Conservation (phyloP, 2,113 vertebrate genomes). For the Poecile atricapillus region DNA sequence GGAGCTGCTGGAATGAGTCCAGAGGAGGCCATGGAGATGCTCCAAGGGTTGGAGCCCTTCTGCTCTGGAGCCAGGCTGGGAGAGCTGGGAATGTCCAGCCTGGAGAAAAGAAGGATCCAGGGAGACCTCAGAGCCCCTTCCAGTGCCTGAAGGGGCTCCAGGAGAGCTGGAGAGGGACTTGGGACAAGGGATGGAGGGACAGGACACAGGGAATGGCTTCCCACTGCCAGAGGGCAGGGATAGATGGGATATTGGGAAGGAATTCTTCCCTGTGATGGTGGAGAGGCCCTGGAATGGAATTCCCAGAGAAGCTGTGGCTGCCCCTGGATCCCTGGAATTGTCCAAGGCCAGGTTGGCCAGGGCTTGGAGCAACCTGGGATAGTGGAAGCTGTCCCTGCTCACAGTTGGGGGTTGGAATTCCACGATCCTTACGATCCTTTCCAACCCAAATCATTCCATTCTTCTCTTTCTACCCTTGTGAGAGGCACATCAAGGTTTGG, state of each 20-base stretch:
- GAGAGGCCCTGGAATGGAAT: rapidly evolving
- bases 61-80: neutral
- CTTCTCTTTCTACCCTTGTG: rapidly evolving
- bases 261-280: rapidly evolving
- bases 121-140: rapidly evolving
- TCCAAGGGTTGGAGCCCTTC: neutral
- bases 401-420: neutral
- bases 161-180: neutral
- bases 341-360: rapidly evolving
- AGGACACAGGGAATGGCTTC: neutral
- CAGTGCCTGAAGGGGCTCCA: neutral
- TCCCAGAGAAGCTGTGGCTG: neutral
- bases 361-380: neutral
- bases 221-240: rapidly evolving
- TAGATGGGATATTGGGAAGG: neutral
- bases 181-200: neutral
- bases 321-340: neutral
- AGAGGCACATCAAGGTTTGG: rapidly evolving
- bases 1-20: rapidly evolving
- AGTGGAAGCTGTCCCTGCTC: neutral
- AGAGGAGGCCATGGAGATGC: neutral
- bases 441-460: neutral
- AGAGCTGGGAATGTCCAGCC: neutral
- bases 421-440: neutral
- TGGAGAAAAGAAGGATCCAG: rapidly evolving